Base-by-base conservation (phyloP, 2,888 invertebrate genomes). In the Melanostoma scalare region DNA sequence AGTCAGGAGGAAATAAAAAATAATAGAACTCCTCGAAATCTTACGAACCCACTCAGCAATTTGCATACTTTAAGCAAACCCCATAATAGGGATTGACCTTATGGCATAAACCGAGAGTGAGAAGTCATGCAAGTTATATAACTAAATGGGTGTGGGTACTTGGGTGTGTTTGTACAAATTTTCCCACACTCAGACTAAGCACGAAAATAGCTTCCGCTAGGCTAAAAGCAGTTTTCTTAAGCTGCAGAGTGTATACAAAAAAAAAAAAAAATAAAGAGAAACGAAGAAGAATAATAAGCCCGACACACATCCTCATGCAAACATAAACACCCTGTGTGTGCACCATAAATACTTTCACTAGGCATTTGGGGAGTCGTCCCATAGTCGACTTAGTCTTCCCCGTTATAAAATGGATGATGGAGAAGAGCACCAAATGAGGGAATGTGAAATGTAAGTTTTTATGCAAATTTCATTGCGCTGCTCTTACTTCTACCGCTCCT, bases 201-300 rank as follows among this genome's bases (percentile, higher is more conserved):
- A 80, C 74, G 76, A 53, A 85, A 86, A 86, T 86, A 79, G 85
- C 85, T 86, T 86, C 86, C 86, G 86, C 71, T 71, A 61, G 67
- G 44, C 79, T 75, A 75, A 84, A 79, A 84, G 78, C 67, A 67
- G 78, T 84, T 84, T 84, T 79, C 71, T 58, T 73, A 50, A 73
- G 68, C 67, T 69, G 10, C 36, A 69, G 30, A 42, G 44, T 42
- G 46, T 31, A 68, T n/a, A 65, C 10, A 30, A 10, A n/a, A 33
- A 53, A 35, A 35, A 33, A 33, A 36, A 6, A 33, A 20, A 9
- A 46, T 31, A 38, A 10, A 33, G 10, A 63, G 20, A 50, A 65
- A 50, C n/a, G 0, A 38, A 63, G 38, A 63, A 63, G 48, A 63
- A 63, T 63, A 63, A 50, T 50, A 63, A 63, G 63, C 63, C 38